Evolutionary conservation across 2,113 vertebrate species (phyloP).

Genomic region (Suncus etruscus): DNA sequence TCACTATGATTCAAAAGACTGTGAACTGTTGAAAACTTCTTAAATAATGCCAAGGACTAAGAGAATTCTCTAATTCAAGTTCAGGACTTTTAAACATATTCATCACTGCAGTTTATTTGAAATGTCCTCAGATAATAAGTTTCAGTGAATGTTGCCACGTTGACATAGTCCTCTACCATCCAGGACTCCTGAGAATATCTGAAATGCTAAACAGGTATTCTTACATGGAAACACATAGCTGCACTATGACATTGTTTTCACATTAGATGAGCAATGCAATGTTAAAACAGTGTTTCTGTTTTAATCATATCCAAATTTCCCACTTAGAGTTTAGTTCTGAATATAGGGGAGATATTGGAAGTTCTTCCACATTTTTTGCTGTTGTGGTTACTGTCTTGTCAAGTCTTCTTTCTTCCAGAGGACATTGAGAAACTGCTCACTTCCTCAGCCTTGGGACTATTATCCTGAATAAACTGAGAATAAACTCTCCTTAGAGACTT

Average conservation of each 20-base stretch:
- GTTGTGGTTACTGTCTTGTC: not conserved
- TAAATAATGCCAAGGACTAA: not conserved
- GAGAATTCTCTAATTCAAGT: not conserved
- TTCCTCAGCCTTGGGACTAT: not conserved
- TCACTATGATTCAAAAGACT: not conserved
- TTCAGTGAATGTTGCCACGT: not conserved
- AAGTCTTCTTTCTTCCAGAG: not conserved
- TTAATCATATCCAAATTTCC: not conserved
- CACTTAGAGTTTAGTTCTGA: not conserved
- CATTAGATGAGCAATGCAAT: not conserved
- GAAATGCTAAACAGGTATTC: not conserved
- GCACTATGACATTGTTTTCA: not conserved
- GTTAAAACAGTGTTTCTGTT: not conserved
- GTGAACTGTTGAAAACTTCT: not conserved
- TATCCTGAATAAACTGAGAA: not conserved
- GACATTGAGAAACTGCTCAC: not conserved
- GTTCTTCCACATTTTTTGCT: conserved; percentile 4
- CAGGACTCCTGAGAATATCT: not conserved
- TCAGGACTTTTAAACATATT: not conserved
- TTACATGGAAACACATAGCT: not conserved
- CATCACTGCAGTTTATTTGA: not conserved
- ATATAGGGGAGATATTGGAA: not conserved
- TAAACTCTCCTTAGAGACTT: not conserved
- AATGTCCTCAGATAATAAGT: not conserved
- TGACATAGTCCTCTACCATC: not conserved